Conservation (phyloP, 2,113 vertebrate genomes). For the Oncorhynchus gorbuscha region DNA sequence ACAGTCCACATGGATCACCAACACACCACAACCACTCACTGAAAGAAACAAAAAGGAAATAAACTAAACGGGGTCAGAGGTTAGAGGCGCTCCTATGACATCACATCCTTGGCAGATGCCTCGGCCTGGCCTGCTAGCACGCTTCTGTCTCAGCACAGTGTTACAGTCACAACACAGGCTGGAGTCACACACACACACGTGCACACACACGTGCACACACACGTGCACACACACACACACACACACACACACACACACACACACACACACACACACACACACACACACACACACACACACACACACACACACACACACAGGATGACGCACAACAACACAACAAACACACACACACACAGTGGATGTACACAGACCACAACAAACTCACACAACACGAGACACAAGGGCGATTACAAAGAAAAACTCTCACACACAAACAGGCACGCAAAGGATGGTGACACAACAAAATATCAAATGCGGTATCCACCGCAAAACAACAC, state of each 20-base stretch:
- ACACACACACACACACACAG: constrained; percentile 16
- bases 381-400: no score
- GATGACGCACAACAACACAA: background rate
- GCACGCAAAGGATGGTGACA: background rate
- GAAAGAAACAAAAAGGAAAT: constrained; percentile 74
- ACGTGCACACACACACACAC: constrained; percentile 42
- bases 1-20: constrained; percentile 81
- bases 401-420: background rate
- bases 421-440: constrained; percentile 5
- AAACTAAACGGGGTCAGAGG: constrained; percentile 43
- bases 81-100: constrained; percentile 72
- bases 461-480: background rate
- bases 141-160: constrained; percentile 63
- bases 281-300: constrained; percentile 10
- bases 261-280: constrained; percentile 7
- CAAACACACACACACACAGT: background rate
- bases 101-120: constrained; percentile 78
- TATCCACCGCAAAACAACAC: background rate
- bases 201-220: background rate
- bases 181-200: constrained; percentile 9
- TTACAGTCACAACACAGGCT: constrained; percentile 67
- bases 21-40: constrained; percentile 78
- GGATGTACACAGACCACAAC: no score
- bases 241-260: background rate
- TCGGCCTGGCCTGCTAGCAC: constrained; percentile 70